Percentiles rank a stretch among this genome's conserved stretches.
Evolutionary conservation across 2,113 vertebrate species (phyloP).

Genomic region (Phalacrocorax aristotelis): DNA sequence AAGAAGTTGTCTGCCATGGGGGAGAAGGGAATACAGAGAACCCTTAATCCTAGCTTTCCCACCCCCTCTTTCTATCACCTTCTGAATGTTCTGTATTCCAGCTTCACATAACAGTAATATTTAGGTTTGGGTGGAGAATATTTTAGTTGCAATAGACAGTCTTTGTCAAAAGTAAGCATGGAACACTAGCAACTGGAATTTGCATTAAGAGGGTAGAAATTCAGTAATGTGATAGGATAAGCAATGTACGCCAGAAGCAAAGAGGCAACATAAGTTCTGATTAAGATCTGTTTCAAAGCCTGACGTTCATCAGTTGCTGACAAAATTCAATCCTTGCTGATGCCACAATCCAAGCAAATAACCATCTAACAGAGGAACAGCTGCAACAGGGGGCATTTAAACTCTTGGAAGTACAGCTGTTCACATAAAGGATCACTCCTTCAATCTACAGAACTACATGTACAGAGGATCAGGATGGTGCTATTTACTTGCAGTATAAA

Average conservation of each 20-base stretch:
- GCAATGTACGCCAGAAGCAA: not conserved
- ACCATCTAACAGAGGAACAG: conserved; percentile 18
- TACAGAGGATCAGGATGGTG: not conserved
- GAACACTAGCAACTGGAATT: not conserved
- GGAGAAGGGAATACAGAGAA: not conserved
- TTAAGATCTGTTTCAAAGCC: not conserved
- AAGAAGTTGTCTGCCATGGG: not conserved
- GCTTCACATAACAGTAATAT: not conserved
- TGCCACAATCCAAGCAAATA: conserved; percentile 1
- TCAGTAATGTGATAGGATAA: not conserved
- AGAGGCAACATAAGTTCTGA: not conserved
- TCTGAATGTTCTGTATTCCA: not conserved
- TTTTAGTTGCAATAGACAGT: not conserved
- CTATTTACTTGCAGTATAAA: not conserved
- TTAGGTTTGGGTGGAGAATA: not conserved
- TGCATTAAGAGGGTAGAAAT: not conserved
- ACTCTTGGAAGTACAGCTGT: conserved; percentile 12
- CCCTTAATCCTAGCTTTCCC: not conserved
- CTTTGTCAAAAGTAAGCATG: not conserved
- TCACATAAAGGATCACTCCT: not conserved
- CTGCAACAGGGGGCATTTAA: not conserved
- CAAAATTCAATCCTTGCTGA: conserved; percentile 24
- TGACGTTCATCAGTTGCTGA: not conserved
- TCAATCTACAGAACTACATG: not conserved
- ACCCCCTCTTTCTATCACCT: rapidly evolving